Conservation (phyloP, 2,888 invertebrate genomes). For the Athripsodes cinereus region DNA sequence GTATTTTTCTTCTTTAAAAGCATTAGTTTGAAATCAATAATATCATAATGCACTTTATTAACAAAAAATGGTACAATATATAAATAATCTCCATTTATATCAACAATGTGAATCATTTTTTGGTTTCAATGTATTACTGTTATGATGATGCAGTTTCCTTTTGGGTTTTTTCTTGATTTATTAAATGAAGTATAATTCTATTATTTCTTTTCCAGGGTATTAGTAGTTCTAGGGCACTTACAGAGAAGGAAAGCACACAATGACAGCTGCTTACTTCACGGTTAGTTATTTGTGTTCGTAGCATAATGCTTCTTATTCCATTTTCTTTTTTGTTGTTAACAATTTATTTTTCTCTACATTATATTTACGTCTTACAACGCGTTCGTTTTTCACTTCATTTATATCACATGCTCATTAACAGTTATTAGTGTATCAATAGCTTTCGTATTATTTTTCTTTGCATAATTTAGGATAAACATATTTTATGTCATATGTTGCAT, state of each 20-base stretch:
- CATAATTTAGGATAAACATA: too few species aligned
- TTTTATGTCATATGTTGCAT: too few species aligned
- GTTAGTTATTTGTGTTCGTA: constrained; percentile 4
- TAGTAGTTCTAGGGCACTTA: constrained; percentile 2
- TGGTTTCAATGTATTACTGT: not conserved
- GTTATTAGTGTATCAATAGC: too few species aligned
- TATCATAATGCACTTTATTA: not conserved
- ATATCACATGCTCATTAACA: too few species aligned
- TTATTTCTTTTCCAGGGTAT: not conserved
- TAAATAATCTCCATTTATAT: not conserved
- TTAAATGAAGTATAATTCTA: not conserved
- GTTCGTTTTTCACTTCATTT: too few species aligned
- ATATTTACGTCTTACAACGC: too few species aligned
- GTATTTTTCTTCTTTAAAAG: too few species aligned
- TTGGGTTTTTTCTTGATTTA: not conserved
- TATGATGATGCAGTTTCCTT: not conserved
- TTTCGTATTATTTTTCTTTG: too few species aligned
- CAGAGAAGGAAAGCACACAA: constrained; percentile 6
- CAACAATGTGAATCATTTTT: not conserved
- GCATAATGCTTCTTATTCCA: not conserved
- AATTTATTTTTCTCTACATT: too few species aligned
- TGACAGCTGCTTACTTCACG: constrained; percentile 8
- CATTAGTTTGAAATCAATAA: not conserved
- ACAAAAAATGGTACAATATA: not conserved
- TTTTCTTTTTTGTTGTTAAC: not conserved